Evolutionary conservation across 1,140 invertebrate genomes (phyloP), one percentile per base, ranked within the genome.

Genomic region (Aphelinus atriplicis): DNA sequence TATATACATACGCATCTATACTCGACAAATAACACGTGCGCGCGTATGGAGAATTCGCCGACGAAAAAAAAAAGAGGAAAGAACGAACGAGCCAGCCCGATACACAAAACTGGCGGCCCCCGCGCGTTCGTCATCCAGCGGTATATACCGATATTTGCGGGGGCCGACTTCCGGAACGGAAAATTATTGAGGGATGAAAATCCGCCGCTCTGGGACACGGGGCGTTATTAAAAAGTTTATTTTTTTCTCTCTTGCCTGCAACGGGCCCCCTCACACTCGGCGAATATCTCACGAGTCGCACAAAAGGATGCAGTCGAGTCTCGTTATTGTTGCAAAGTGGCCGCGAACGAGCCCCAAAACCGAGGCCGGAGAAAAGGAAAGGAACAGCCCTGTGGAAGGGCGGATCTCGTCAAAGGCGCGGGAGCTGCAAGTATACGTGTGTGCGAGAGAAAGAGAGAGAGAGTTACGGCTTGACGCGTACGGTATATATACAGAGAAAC

Each of bases 101-200:
- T 26, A 26, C 26, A 26, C 26, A 26, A 26, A 26, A 26, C 26
- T 26, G 26, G 26, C 26, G 26, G 26, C 26, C 26, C 26, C 26
- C 26, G 26, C 26, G 26, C 26, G 26, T 26, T 26, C 26, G 26
- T 26, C 26, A 26, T 26, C 26, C 26, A 26, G 26, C 26, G 26
- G 3, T 55, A 51, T 51, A 53, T 53, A 65, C 3, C 48, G 26
- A 48, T 69, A 56, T 57, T 63, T 56, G 26, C 26, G 26, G 26
- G 65, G 50, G 3, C 56, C 6, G 46, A 26, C 50, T 60, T 71
- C 68, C 63, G 68, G 61, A 76, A 71, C 68, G 74, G 68, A 76
- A 76, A 76, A 76, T 76, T 76, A 71, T 76, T 50, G 73, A 57
- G 65, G 57, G 57, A 1, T 60, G 63, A 67, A 68, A 67, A 61